These are phyloP conservation scores for Rhea americana DNA, from an alignment of 2,113 vertebrate species.

Conservation along the genomic window DNA sequence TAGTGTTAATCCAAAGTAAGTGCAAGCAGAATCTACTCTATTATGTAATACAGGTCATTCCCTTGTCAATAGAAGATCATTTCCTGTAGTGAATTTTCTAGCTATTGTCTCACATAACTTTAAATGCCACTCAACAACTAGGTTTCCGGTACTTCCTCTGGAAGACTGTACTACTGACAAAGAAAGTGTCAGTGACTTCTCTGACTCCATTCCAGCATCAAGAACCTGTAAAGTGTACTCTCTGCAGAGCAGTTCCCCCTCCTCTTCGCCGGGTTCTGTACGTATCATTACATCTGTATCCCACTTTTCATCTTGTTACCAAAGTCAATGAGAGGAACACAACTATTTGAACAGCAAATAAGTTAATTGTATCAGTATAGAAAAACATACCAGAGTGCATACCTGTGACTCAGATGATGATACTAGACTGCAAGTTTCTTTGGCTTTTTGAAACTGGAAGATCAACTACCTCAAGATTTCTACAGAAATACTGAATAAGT, in stretches of 20 bases:
- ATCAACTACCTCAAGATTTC: neutral
- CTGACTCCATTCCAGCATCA: neutral
- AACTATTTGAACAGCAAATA: neutral
- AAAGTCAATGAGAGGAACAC: neutral
- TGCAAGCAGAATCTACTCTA: neutral
- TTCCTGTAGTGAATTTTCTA: slow-evolving; percentile 7
- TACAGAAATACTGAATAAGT: neutral
- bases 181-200: neutral
- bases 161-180: neutral
- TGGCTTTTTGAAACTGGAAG: neutral
- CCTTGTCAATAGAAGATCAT: neutral
- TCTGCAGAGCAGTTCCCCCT: neutral
- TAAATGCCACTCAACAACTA: neutral
- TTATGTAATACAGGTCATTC: neutral
- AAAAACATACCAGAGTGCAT: neutral
- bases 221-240: neutral
- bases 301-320: neutral
- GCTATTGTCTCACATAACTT: neutral
- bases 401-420: neutral
- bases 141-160: neutral
- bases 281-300: neutral
- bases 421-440: too few species aligned
- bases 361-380: neutral
- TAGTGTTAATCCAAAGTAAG: slow-evolving; percentile 8
- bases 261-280: neutral